Conservation (phyloP, 2,888 invertebrate genomes). For the Sminthurinus aureus region DNA sequence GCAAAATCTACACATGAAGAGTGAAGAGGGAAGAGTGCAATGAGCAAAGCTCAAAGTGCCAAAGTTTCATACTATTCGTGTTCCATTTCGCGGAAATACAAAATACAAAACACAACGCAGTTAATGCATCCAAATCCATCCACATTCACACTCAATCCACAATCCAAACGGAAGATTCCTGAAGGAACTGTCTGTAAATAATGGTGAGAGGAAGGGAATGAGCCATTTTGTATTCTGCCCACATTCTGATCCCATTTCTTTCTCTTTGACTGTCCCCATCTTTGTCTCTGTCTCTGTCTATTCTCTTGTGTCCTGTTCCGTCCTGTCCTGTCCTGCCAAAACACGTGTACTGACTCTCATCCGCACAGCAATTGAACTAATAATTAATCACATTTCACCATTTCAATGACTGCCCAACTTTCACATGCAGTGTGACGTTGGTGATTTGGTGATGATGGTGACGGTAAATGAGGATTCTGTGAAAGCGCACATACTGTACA, state of each 20-base stretch:
- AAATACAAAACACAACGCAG: too few relatives aligned
- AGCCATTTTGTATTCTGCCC: constrained; percentile 25
- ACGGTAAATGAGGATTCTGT: neutral
- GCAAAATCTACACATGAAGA: too few relatives aligned
- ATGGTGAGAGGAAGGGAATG: neutral
- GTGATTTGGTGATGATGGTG: neutral
- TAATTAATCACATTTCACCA: constrained; percentile 49
- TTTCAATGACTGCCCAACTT: neutral
- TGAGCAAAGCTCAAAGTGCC: too few relatives aligned
- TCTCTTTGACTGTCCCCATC: neutral
- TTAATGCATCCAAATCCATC: neutral
- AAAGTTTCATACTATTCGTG: too few relatives aligned
- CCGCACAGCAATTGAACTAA: constrained; percentile 41
- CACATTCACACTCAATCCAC: neutral
- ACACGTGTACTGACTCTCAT: constrained; percentile 21
- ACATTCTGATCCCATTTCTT: neutral
- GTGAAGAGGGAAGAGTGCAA: too few relatives aligned
- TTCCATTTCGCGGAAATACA: too few relatives aligned
- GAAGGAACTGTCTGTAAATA: neutral
- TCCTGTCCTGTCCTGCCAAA: too few relatives aligned
- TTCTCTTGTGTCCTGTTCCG: neutral
- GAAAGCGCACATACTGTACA: neutral
- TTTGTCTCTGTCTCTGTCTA: neutral
- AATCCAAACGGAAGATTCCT: neutral
- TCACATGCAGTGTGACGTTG: neutral